Evolutionary conservation across 35 echinoderm and acorn worm species (phyloP), one percentile per base, ranked within the genome.

Genomic region (Anneissia japonica): DNA sequence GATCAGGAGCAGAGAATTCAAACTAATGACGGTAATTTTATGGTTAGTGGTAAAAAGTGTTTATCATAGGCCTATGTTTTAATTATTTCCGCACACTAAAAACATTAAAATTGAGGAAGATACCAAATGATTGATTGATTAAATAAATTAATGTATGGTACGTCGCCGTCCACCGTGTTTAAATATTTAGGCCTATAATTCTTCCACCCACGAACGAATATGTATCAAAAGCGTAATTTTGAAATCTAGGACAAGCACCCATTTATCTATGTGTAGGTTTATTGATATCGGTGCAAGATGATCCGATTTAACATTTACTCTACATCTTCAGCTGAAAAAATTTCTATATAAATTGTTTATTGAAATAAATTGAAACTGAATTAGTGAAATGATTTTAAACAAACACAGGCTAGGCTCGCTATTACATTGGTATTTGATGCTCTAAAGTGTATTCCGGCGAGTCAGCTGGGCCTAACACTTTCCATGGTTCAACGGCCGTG

Each of bases 221-320:
- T n/a, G n/a, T n/a, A n/a, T n/a, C 51, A 64, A 3, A 64, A 23
- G 21, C 51, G 1, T 64, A 64, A 12, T 23, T 64, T 64, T 9
- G 26, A 64, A 12, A 64, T 64, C 51, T 64, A 64, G 51, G 51
- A 64, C 51, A 64, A 64, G 26, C n/a, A 26, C 51, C 51, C 51
- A 64, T 64, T 64, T 64, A 26, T 1, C 26, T 64, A n/a, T n/a
- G n/a, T n/a, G n/a, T n/a, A n/a, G n/a, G n/a, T 9, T 3, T 64
- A 64, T 16, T 64, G 51, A 64, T 64, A 23, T 23, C 21, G 5
- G 10, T 12, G 1, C 21, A 64, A 64, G 51, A 16, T 64, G 21
- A 64, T 64, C 51, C 51, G 51, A 64, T 64, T 64, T 64, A 64
- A 64, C 51, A 64, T 64, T 64, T 64, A 64, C 51, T 64, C 51